These are phyloP conservation scores for Geotrupes spiniger DNA, from an alignment of 2,888 invertebrate genomes.

Conservation along the genomic window DNA sequence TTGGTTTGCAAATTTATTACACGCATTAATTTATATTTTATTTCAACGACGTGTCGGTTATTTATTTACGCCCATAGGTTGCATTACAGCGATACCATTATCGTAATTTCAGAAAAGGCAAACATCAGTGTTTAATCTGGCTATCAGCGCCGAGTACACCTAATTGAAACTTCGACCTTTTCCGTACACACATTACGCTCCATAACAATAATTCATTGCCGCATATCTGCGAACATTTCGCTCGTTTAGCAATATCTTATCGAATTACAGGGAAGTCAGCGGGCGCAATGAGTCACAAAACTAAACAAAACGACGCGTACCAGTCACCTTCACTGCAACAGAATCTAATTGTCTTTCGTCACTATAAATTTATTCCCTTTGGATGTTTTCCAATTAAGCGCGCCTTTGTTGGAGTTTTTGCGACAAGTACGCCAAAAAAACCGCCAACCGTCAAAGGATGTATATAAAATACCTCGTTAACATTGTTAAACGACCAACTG, in stretches of 20 bases:
- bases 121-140: slow-evolving; percentile 3
- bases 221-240: too few species aligned
- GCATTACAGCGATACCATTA: slow-evolving; percentile 4
- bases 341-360: background rate
- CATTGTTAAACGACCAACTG: slow-evolving; percentile 31
- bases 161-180: slow-evolving; percentile 4
- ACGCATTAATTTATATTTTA: too few species aligned
- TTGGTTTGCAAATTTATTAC: too few species aligned
- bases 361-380: slow-evolving; percentile 23
- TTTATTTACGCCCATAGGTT: slow-evolving; percentile 3
- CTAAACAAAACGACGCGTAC: slow-evolving; percentile 6
- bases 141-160: slow-evolving; percentile 3
- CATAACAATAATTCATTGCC: too few species aligned
- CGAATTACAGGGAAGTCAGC: slow-evolving; percentile 1
- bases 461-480: slow-evolving; percentile 29
- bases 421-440: slow-evolving; percentile 20
- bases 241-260: slow-evolving; percentile 4
- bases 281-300: slow-evolving; percentile 2
- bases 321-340: slow-evolving; percentile 3
- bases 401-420: slow-evolving; percentile 19
- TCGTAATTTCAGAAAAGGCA: background rate
- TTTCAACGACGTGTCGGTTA: background rate
- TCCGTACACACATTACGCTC: too few species aligned
- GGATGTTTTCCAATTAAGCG: slow-evolving; percentile 24
- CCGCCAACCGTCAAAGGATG: slow-evolving; percentile 23